Conservation (phyloP, 2,113 vertebrate species). For the Noctilio leporinus region DNA sequence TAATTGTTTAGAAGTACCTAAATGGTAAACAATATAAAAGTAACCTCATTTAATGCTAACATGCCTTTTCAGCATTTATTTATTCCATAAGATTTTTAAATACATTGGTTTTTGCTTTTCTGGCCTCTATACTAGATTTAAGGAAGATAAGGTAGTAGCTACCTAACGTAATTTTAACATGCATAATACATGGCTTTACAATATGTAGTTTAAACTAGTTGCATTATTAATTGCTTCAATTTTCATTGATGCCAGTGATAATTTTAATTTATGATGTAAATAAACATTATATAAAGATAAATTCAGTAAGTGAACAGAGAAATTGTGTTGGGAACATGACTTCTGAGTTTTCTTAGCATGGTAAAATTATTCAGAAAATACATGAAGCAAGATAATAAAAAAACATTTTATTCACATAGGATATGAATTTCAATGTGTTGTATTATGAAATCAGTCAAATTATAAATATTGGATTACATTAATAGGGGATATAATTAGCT, state of each 20-base stretch:
- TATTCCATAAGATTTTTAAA: background rate
- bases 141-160: background rate
- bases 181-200: background rate
- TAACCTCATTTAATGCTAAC: background rate
- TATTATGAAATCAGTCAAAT: background rate
- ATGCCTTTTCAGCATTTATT: background rate
- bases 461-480: background rate
- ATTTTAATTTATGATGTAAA: background rate
- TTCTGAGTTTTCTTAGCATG: background rate
- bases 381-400: background rate
- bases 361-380: background rate
- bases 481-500: background rate
- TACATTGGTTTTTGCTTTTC: background rate
- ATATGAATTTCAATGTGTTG: background rate
- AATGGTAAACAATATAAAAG: background rate
- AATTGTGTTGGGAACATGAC: background rate
- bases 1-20: background rate
- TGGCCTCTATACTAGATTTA: background rate
- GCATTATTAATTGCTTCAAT: background rate
- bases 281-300: background rate
- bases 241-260: background rate
- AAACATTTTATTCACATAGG: background rate
- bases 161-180: background rate
- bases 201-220: background rate
- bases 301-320: background rate